These are phyloP conservation scores for Trichomalopsis sarcophagae DNA, from an alignment of 1,140 invertebrate genomes.

Conservation along the genomic window DNA sequence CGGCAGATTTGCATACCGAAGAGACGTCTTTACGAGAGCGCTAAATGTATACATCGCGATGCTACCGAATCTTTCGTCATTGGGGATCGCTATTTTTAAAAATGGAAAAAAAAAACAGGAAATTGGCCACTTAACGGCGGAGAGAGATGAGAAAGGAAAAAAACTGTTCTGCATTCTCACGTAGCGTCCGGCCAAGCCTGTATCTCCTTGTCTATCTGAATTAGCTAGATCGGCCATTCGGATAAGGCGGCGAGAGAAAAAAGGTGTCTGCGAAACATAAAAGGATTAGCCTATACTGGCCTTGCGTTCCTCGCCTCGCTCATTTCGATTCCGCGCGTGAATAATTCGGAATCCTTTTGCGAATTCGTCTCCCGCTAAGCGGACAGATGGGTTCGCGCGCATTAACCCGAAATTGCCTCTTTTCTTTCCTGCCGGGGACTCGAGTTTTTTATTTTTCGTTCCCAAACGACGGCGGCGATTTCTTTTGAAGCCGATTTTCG, in stretches of 20 bases:
- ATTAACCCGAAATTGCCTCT: not conserved
- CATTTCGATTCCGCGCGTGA: not conserved
- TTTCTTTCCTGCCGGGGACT: not conserved
- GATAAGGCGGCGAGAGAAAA: not conserved
- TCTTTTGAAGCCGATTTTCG: not conserved
- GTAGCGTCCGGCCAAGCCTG: no score
- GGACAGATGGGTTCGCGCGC: not conserved
- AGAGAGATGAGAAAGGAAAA: not conserved
- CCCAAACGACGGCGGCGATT: not conserved
- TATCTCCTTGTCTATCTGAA: not conserved
- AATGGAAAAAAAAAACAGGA: not conserved
- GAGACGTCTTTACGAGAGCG: no score
- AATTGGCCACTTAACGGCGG: not conserved
- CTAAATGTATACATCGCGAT: no score
- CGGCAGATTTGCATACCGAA: no score
- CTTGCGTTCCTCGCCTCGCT: not conserved
- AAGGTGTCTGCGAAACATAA: not conserved
- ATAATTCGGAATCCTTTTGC: slow-evolving; percentile 38
- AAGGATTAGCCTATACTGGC: not conserved
- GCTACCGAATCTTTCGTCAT: no score
- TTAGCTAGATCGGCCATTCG: not conserved
- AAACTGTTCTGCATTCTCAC: not conserved
- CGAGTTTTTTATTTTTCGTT: not conserved
- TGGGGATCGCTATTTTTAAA: not conserved
- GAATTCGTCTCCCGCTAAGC: slow-evolving; percentile 32